Base-by-base conservation (phyloP, 2,797 vertebrate species). In the Pseudotriccus pelzelni region DNA sequence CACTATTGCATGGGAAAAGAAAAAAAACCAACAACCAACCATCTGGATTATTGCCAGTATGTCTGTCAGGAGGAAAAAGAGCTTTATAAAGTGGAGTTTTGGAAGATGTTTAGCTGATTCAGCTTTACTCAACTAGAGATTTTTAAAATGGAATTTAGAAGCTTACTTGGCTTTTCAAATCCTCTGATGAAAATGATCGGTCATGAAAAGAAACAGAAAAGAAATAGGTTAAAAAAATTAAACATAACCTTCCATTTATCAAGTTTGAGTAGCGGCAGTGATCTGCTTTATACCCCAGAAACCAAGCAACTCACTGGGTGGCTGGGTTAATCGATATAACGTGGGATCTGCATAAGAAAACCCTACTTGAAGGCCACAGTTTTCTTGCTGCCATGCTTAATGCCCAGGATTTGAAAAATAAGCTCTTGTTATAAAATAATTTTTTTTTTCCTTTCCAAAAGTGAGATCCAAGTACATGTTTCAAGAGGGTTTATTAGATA, bases 91-190 rank as follows among this genome's bases (percentile, higher is more conserved):
- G 15, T 46, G 14, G 14, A 18, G 3, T 20, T 93, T 76, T 92
- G 75, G 81, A 92, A 82, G 52, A 32, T 17, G 7, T 88, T 91
- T 74, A 56, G 59, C 55, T 87, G 74, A 92, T 92, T 95, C 83
- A 95, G 49, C 70, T 94, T 89, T 74, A 76, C 27, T 56, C 20
- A 47, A 3, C 20, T 43, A 59, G 24, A 11, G 9, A 28, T 43
- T n/a, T 43, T 17, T 10, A 1, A 0, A 2, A 41, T 13, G 55
- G 63, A 76, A n/a, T 76, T 77, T 47, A 70, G 70, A 67, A 34
- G 41, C 24, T 87, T 82, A 60, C 23, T n/a, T 92, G 72, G 14
- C 27, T 90, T 96, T 89, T 75, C 56, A 46, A 19, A n/a, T 64
- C 25, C 24, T 82, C 64, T 12, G 20, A 32, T 50, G 30, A 76